Percentiles rank a stretch among this genome's conserved stretches.
Evolutionary conservation across 1,140 invertebrate genomes (phyloP).

Genomic region (Megalopta genalis): DNA sequence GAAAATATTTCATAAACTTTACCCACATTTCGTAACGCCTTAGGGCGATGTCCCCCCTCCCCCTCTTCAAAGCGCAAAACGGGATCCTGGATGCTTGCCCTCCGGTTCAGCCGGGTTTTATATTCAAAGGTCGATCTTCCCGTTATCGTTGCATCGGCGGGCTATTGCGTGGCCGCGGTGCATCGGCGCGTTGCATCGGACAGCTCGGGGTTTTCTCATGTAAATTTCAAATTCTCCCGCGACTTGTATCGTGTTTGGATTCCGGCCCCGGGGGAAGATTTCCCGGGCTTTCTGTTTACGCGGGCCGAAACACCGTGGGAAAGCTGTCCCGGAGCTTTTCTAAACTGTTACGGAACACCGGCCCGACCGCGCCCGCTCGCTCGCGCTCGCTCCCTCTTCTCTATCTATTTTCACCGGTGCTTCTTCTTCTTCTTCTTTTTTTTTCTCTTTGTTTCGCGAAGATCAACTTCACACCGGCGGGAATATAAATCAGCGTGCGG

Average conservation of each 20-base stretch:
- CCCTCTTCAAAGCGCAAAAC: not conserved
- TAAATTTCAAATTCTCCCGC: slow-evolving; percentile 36
- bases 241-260: not conserved
- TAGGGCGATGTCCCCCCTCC: no score
- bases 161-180: not conserved
- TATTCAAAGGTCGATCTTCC: not conserved
- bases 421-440: no score
- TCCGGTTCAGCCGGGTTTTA: no score
- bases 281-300: slow-evolving; percentile 14
- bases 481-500: slow-evolving; percentile 26
- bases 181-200: not conserved
- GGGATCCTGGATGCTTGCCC: not conserved
- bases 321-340: slow-evolving; percentile 8
- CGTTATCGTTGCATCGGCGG: slow-evolving; percentile 25
- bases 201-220: slow-evolving; percentile 35
- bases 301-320: slow-evolving; percentile 8
- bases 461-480: slow-evolving; percentile 24
- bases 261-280: slow-evolving; percentile 19
- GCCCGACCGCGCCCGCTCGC: no score
- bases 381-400: not conserved
- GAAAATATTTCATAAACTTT: no score
- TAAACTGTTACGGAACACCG: slow-evolving; percentile 16
- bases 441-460: not conserved
- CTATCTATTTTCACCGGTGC: no score
- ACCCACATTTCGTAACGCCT: no score